Evolutionary conservation across 2,888 invertebrate genomes (phyloP), one percentile per base, ranked within the genome.

Genomic region (Branchinecta sandiegonensis): DNA sequence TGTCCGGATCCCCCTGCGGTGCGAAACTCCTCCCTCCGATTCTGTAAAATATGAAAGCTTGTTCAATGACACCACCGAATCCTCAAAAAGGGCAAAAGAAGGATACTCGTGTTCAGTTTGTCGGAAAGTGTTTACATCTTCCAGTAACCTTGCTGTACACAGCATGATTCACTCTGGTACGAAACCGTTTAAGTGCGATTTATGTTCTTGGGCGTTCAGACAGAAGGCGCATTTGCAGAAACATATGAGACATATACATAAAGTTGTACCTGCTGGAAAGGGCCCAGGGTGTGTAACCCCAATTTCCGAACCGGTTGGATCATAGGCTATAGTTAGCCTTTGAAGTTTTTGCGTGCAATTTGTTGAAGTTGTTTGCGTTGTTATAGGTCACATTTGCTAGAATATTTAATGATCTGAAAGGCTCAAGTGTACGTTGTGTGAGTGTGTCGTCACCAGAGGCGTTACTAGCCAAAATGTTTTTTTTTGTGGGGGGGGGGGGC

Each of bases 201-300:
- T 69, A 47, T 69, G 69, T 47, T 69, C 69, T 37, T 69, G 69
- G 69, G 65, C 69, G 12, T 69, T 69, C 46, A 64, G 69, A 12
- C 69, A 69, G 23, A 69, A 69, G 50, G 69, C 69, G 23, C 69
- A 69, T 65, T 50, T 69, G 17, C 69, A 69, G 56, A 69, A 69
- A 47, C 69, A 69, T 67, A 69, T 69, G 69, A 67, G 69, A 10
- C 69, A 69, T 23, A 69, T 69, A 46, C 69, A 69, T 46, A 69
- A 69, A 56, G 63, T 56, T 56, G 63, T 23, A 17, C 63, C 63
- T 9, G 14, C 63, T 56, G 63, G 63, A 56, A 56, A 56, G 23
- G 63, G 63, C 2, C 2, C 37, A 37, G 37, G 37, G 37, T 37
- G 37, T 37, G 37, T 6, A 37, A 37, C 37, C 37, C 37, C 37